Evolutionary conservation across 2,113 vertebrate species (phyloP).

Genomic region (Leptobrachium ailaonicum): DNA sequence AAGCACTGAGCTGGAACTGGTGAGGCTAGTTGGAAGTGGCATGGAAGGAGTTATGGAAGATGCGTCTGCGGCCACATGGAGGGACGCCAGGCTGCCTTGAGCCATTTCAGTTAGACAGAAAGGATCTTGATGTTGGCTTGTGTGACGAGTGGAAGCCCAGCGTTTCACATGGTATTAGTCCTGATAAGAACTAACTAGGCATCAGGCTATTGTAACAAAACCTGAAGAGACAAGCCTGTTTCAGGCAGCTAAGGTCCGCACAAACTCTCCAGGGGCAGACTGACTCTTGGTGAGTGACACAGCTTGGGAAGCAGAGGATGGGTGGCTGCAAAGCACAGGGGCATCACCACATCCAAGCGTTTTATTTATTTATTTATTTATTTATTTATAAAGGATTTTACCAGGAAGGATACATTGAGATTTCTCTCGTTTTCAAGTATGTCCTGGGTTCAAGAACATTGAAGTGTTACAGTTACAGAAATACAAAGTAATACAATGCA

Average conservation of each 20-base stretch:
- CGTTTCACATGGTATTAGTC: slow-evolving; percentile 71
- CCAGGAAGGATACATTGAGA: too few relatives aligned
- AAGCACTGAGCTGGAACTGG: slow-evolving; percentile 42
- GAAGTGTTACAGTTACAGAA: too few relatives aligned
- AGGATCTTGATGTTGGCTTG: slow-evolving; percentile 59
- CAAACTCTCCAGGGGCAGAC: slow-evolving; percentile 55
- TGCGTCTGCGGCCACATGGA: slow-evolving; percentile 31
- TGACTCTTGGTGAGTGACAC: slow-evolving; percentile 60
- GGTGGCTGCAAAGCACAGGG: slow-evolving; percentile 53
- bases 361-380: too few relatives aligned
- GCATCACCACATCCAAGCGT: slow-evolving; percentile 34
- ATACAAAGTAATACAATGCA: too few relatives aligned
- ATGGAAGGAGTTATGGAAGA: slow-evolving; percentile 47
- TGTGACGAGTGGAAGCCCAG: slow-evolving; percentile 62
- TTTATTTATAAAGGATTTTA: too few relatives aligned
- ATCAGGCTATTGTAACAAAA: slow-evolving; percentile 66
- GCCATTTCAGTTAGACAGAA: slow-evolving; percentile 58
- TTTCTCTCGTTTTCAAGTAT: too few relatives aligned
- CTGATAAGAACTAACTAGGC: slow-evolving; percentile 69
- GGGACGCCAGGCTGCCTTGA: slow-evolving; percentile 52
- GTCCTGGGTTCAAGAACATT: too few relatives aligned
- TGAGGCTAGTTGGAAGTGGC: slow-evolving; percentile 49
- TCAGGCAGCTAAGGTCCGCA: slow-evolving; percentile 56
- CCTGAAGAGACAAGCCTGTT: slow-evolving; percentile 61
- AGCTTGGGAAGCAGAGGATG: slow-evolving; percentile 58